phyloP scores from a whole-genome alignment of 2,888 invertebrate genomes.

The Drosophila villosipedis region DNA sequence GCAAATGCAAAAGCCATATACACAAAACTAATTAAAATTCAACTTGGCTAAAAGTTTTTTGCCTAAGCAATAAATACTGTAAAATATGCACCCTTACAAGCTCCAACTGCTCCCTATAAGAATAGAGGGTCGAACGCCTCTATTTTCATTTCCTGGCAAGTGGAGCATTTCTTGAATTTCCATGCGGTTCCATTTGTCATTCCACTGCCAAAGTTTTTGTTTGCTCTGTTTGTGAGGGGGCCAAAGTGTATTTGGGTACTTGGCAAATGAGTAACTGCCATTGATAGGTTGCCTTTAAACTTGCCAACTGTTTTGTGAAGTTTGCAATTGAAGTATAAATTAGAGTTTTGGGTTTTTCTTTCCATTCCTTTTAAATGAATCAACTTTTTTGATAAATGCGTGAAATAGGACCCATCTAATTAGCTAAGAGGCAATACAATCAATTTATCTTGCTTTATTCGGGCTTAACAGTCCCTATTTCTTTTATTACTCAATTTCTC shows the following conservation, averaged over 20 bases:
- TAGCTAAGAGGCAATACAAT: constrained; percentile 31
- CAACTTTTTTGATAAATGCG: constrained; percentile 47
- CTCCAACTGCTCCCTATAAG: constrained; percentile 1
- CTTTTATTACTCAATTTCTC: constrained; percentile 9
- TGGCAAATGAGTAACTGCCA: constrained; percentile 56
- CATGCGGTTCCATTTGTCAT: constrained; percentile 79
- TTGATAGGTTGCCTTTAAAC: constrained; percentile 62
- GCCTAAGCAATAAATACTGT: constrained; percentile 80
- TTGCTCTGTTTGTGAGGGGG: constrained; percentile 20
- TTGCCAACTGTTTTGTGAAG: constrained; percentile 42
- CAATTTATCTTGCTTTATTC: constrained; percentile 54
- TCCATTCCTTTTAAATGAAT: constrained; percentile 14
- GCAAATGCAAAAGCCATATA: constrained; percentile 59
- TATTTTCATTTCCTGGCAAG: constrained; percentile 59
- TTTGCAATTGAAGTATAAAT: constrained; percentile 33
- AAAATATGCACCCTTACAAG: constrained; percentile 66
- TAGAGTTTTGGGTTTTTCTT: constrained; percentile 16
- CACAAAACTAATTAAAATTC: constrained; percentile 80
- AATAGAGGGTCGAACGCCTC: constrained; percentile 14
- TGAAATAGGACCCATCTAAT: constrained; percentile 36
- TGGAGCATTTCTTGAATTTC: constrained; percentile 62
- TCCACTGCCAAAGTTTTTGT: constrained; percentile 77
- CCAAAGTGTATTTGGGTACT: constrained; percentile 17
- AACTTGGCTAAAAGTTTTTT: constrained; percentile 76
- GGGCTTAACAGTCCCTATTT: constrained; percentile 5